These are phyloP conservation scores for Anniella stebbinsi DNA, from an alignment of 2,797 vertebrate genomes.

Conservation along the genomic window DNA sequence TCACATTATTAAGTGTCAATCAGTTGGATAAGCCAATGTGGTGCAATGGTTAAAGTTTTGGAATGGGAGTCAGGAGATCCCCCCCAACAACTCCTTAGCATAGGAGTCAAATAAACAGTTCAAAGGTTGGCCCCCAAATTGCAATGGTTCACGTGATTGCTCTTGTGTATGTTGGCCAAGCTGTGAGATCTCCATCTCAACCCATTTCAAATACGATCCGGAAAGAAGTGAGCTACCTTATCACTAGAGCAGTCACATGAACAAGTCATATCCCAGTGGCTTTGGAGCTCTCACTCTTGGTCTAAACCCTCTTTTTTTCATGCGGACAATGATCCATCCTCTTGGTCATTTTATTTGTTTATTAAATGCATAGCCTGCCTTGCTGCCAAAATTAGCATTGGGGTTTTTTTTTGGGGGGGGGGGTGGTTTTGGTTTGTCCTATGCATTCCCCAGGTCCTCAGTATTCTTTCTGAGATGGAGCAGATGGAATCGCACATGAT, in stretches of 20 bases:
- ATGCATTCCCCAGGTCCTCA: not conserved
- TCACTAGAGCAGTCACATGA: too few species aligned
- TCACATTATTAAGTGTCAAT: not conserved
- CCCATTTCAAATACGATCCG: not conserved
- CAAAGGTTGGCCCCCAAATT: not conserved
- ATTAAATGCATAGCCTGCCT: too few species aligned
- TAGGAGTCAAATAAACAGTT: not conserved
- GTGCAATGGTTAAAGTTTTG: too few species aligned
- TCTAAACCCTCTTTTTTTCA: not conserved
- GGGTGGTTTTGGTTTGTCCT: not conserved
- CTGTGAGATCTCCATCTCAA: not conserved
- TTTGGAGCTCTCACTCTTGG: too few species aligned
- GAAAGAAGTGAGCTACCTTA: not conserved
- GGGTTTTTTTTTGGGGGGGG: too few species aligned
- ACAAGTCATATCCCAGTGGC: not conserved
- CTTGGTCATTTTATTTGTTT: not conserved
- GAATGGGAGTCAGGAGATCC: too few species aligned
- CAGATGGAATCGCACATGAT: not conserved
- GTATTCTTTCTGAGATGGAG: not conserved
- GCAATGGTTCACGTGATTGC: accelerated
- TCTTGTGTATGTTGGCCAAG: not conserved
- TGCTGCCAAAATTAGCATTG: too few species aligned
- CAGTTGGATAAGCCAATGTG: not conserved
- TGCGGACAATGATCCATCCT: not conserved
- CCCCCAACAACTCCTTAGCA: not conserved